Evolutionary conservation across 2,888 invertebrate species (phyloP), one percentile per base, ranked within the genome.

Genomic region (Cerastis leucographa): DNA sequence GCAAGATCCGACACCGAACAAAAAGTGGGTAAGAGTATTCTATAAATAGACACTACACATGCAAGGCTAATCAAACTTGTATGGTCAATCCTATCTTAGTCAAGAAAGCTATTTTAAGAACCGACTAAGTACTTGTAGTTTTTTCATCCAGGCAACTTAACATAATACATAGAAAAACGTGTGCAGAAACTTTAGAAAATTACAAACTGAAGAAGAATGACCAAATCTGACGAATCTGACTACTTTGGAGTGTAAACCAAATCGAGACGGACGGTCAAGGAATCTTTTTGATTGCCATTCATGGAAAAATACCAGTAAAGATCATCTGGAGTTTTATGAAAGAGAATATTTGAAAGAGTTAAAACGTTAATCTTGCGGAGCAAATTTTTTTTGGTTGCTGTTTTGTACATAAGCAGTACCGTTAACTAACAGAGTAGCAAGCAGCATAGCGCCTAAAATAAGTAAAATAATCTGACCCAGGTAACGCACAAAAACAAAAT

Each of bases 31-130:
- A n/a, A 42, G 42, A 64, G 42, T 49, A 49, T 29, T 49, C 22
- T 65, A 78, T 61, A 49, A 44, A 54, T 68, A 74, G 25, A 56
- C 46, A 35, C 25, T 35, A 59, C n/a, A 68, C 4, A 62, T 25
- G 44, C 29, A 35, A 54, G 25, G 22, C 14, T 19, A n/a, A 29
- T 54, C 5, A 8, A 77, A 77, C 54, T 9, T 54, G 70, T 46
- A n/a, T 44, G 29, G 46, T 35, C 0, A 17, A 19, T 6, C 46
- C 11, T 12, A 22, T n/a, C 12, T 49, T n/a, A 70, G 56, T 70
- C 54, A 70, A 25, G 29, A 1, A 42, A 70, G 29, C 29, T 78
- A 65, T 70, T 71, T 70, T 51, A 12, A 78, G 42, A 59, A 44
- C 14, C 1, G 6, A 68, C 25, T 29, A 51, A 67, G 35, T n/a